phyloP scores from a whole-genome alignment of 2,888 invertebrate species.

The Notocelia uddmanniana region DNA sequence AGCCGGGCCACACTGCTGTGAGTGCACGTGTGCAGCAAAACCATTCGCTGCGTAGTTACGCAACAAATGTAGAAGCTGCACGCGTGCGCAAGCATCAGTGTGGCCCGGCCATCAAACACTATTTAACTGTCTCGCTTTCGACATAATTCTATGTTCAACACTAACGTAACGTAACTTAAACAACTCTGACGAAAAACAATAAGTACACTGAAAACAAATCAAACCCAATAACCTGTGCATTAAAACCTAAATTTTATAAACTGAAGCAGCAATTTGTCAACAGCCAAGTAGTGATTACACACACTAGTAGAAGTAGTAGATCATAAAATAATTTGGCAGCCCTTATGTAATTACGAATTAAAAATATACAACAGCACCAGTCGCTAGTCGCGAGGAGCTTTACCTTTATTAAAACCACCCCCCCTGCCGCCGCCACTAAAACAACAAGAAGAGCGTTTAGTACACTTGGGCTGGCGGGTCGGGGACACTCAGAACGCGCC shows the following conservation, averaged over 20 bases:
- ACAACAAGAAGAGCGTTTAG: slow-evolving; percentile 93
- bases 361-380: slow-evolving; percentile 90
- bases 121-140: background rate
- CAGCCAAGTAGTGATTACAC: slow-evolving; percentile 59
- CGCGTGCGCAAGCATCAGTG: too few species aligned
- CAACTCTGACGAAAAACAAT: too few species aligned
- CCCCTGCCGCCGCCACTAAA: slow-evolving; percentile 97
- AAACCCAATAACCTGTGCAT: slow-evolving; percentile 12
- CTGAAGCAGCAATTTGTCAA: slow-evolving; percentile 57
- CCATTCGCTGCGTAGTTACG: too few species aligned
- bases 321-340: slow-evolving; percentile 76
- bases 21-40: too few species aligned
- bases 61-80: too few species aligned
- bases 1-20: too few species aligned
- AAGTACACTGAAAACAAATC: background rate
- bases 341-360: slow-evolving; percentile 79
- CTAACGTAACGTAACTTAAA: background rate
- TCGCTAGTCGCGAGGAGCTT: slow-evolving; percentile 92
- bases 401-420: slow-evolving; percentile 99
- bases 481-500: slow-evolving; percentile 84
- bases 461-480: slow-evolving; percentile 86
- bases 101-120: too few species aligned
- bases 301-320: slow-evolving; percentile 43
- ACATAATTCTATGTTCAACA: background rate
- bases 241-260: background rate